These are phyloP conservation scores for Berghia stephanieae DNA, from an alignment of 1,140 invertebrate species.

Conservation along the genomic window DNA sequence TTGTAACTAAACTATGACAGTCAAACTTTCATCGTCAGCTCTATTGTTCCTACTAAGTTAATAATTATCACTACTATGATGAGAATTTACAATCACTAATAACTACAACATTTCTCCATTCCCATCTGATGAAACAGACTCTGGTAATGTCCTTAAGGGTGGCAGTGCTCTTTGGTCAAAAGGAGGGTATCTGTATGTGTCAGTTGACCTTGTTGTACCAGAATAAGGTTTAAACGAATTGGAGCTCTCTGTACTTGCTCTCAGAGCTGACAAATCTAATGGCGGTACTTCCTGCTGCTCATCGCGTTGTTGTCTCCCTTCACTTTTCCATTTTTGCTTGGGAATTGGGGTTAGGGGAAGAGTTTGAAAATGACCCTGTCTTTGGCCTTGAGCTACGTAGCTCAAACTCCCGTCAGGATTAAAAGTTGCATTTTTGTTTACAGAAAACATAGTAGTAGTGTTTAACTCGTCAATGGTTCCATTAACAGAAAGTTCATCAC, in stretches of 20 bases:
- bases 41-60: too few species aligned
- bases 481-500: neutral
- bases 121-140: conserved; percentile 38
- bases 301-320: too few species aligned
- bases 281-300: conserved; percentile 40
- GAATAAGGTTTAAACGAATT: conserved; percentile 45
- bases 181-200: conserved; percentile 41
- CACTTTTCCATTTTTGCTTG: conserved; percentile 36
- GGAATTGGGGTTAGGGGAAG: conserved; percentile 45
- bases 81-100: too few species aligned
- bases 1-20: too few species aligned
- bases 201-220: conserved; percentile 42
- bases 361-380: conserved; percentile 15
- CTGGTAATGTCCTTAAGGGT: conserved; percentile 15
- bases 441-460: conserved; percentile 42
- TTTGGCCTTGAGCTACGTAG: conserved; percentile 42
- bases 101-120: too few species aligned
- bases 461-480: conserved; percentile 43
- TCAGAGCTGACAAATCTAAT: conserved; percentile 42
- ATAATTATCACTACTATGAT: too few species aligned
- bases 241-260: conserved; percentile 43
- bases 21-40: too few species aligned
- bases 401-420: conserved; percentile 42
- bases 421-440: conserved; percentile 39
- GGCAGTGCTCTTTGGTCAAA: conserved; percentile 17